Evolutionary conservation across 35 echinoderm and acorn worm species (phyloP).

Genomic region (Ptychodera flava): DNA sequence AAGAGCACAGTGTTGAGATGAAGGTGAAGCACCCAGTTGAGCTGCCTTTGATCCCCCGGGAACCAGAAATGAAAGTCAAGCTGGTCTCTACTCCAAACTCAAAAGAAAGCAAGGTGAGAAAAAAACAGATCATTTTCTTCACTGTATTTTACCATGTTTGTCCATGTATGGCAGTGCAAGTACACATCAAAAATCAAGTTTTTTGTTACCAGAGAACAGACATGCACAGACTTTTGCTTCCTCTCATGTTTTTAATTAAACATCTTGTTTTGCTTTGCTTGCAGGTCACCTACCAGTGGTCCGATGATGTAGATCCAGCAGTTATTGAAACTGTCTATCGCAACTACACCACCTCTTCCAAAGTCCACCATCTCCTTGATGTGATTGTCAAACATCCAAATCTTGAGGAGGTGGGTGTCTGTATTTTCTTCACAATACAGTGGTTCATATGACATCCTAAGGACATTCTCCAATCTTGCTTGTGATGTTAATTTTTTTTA

Average conservation of each 20-base stretch:
- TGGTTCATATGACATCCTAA: no score
- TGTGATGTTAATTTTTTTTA: no score
- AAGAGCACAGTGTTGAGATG: background rate
- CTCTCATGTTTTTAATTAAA: no score
- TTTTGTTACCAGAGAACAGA: no score
- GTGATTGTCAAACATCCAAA: background rate
- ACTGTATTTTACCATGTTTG: no score
- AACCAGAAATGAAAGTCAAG: background rate
- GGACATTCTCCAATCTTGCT: no score
- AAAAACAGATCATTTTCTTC: no score
- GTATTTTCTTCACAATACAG: no score
- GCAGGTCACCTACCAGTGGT: background rate
- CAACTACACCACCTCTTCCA: background rate
- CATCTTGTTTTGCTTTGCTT: no score
- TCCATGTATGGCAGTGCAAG: no score
- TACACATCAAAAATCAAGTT: no score
- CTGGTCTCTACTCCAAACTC: background rate
- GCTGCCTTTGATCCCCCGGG: background rate
- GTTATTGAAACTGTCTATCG: background rate
- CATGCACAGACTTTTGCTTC: no score
- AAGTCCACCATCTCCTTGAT: background rate
- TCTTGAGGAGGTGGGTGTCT: background rate
- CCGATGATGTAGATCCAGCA: background rate
- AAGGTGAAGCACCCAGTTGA: background rate
- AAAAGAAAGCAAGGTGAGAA: background rate